Conservation (phyloP, 2,888 invertebrate species). For the Penaeus monodon region DNA sequence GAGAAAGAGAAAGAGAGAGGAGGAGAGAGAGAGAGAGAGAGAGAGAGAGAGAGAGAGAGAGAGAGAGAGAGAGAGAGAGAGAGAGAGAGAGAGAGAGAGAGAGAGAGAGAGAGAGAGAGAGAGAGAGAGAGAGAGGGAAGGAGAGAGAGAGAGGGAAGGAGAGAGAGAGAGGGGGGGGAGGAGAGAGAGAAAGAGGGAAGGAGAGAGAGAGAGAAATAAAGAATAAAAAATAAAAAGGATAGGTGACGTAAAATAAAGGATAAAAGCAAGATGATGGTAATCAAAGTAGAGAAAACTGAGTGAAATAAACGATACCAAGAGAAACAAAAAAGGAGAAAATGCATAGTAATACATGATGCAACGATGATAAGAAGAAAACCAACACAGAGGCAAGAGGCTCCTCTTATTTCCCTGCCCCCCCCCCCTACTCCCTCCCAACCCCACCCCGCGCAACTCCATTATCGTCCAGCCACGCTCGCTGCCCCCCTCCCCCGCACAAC, state of each 20-base stretch:
- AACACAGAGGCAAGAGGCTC: no score
- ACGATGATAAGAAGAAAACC: no score
- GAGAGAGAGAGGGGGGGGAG: not conserved
- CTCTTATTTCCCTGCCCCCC: no score
- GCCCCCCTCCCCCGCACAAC: no score
- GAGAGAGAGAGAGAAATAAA: not conserved
- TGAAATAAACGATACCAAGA: not conserved
- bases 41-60: slow-evolving; percentile 35
- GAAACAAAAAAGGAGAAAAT: not conserved
- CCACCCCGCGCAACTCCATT: no score
- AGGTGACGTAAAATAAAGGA: no score
- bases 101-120: slow-evolving; percentile 1
- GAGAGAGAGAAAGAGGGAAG: not conserved
- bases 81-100: slow-evolving; percentile 3
- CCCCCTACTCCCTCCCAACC: no score
- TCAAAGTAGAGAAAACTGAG: no score
- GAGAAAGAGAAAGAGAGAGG: not conserved
- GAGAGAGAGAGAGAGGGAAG: not conserved
- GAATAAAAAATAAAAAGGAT: not conserved
- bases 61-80: slow-evolving; percentile 27
- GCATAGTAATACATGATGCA: no score
- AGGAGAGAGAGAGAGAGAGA: slow-evolving; percentile 19
- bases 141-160: not conserved
- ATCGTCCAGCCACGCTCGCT: no score
- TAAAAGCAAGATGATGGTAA: no score